Percentiles rank a stretch among this genome's conserved stretches.
These are phyloP conservation scores for Acrobasis consociella DNA, from an alignment of 2,888 invertebrate species.

Conservation along the genomic window DNA sequence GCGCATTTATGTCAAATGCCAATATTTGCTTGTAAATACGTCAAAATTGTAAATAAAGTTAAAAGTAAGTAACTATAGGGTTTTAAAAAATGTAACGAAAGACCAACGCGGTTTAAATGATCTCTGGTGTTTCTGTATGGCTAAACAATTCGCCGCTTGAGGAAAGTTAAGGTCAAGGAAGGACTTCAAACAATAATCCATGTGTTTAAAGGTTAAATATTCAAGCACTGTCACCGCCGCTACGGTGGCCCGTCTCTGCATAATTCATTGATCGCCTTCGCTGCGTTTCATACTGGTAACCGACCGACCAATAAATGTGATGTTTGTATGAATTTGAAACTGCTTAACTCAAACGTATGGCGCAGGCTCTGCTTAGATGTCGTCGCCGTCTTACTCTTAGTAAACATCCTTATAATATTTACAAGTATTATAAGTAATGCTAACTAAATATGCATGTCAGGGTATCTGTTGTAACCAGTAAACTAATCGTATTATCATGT, in stretches of 20 bases:
- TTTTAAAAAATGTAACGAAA: background rate
- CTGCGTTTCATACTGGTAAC: slow-evolving; percentile 31
- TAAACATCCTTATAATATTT: background rate
- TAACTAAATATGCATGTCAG: background rate
- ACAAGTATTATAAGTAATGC: background rate
- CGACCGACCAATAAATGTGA: slow-evolving; percentile 2
- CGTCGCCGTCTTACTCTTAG: background rate
- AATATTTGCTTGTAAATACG: slow-evolving; percentile 25
- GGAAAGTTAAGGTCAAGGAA: slow-evolving; percentile 49
- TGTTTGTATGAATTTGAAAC: slow-evolving; percentile 63
- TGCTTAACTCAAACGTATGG: slow-evolving; percentile 22
- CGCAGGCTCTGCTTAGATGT: background rate
- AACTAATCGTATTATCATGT: background rate
- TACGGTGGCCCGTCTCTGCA: slow-evolving; percentile 58
- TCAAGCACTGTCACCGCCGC: slow-evolving; percentile 48
- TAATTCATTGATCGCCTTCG: slow-evolving; percentile 69
- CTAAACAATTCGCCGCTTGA: slow-evolving; percentile 25
- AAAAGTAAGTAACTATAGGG: background rate
- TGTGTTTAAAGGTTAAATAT: slow-evolving; percentile 60
- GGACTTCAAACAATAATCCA: slow-evolving; percentile 52
- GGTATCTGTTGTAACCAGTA: background rate
- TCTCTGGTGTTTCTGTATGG: background rate
- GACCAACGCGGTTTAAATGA: background rate
- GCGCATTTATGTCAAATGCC: slow-evolving; percentile 15
- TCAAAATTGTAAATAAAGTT: slow-evolving; percentile 27